Conservation (phyloP, 2,113 vertebrate species). For the Upupa epops region DNA sequence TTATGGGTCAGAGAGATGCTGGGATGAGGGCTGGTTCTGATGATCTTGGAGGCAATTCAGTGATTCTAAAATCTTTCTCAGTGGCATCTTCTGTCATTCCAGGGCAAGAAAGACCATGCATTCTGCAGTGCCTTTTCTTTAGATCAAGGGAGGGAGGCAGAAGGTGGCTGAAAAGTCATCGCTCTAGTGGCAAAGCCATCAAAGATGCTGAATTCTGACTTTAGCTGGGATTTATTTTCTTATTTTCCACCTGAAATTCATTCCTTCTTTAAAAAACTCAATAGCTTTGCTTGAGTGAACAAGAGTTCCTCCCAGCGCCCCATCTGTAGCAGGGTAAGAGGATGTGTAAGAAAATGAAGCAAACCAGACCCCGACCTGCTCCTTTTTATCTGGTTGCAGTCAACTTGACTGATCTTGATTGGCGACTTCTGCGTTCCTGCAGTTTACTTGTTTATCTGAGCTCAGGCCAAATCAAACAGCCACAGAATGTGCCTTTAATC, state of each 20-base stretch:
- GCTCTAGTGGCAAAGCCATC: not conserved
- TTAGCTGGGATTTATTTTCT: not conserved
- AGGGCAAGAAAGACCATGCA: not conserved
- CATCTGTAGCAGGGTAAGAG: not conserved
- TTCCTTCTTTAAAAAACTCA: not conserved
- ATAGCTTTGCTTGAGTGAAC: not conserved
- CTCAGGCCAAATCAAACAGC: constrained; percentile 56
- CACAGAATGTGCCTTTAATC: constrained; percentile 66
- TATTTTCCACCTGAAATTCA: not conserved
- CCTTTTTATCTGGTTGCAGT: constrained; percentile 60
- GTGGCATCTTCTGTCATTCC: not conserved
- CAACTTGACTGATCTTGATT: constrained; percentile 47
- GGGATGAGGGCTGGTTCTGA: too few relatives aligned
- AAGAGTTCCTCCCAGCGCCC: not conserved
- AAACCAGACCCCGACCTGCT: constrained; percentile 68
- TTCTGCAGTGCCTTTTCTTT: not conserved
- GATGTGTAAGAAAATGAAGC: constrained; percentile 54
- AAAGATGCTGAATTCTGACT: not conserved
- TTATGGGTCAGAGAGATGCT: too few relatives aligned
- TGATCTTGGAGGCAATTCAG: too few relatives aligned
- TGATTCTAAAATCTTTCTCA: not conserved
- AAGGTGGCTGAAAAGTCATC: not conserved
- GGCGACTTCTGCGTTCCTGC: constrained; percentile 37
- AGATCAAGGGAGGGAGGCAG: not conserved
- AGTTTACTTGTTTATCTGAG: constrained; percentile 71